A percentile compares a stretch with the other conserved stretches of the same genome.
These are phyloP conservation scores for Micropterix aruncella DNA, from an alignment of 2,888 invertebrate genomes.

Conservation along the genomic window DNA sequence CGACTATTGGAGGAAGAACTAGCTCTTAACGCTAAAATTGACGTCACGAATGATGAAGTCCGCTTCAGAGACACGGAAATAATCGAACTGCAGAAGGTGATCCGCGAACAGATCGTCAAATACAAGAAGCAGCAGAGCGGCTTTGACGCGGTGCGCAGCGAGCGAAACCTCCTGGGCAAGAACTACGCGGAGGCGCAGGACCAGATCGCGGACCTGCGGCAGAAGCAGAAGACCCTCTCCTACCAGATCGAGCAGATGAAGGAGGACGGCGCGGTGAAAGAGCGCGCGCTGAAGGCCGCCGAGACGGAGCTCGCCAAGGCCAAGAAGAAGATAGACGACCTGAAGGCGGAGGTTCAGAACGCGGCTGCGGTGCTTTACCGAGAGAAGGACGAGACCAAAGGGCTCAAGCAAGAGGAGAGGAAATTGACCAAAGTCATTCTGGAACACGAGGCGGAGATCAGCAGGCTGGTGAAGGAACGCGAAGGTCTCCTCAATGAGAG, in stretches of 20 bases:
- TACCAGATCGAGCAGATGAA: conserved; percentile 75
- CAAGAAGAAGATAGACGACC: conserved; percentile 52
- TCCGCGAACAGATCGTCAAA: conserved; percentile 47
- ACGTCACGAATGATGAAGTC: conserved; percentile 36
- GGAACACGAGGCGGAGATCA: conserved; percentile 55
- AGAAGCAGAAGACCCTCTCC: conserved; percentile 50
- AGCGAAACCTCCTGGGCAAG: conserved; percentile 64
- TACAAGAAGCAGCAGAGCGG: conserved; percentile 42
- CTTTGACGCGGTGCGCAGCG: conserved; percentile 61
- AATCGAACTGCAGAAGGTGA: conserved; percentile 53
- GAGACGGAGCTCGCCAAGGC: conserved; percentile 48
- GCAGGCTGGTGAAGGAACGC: conserved; percentile 54
- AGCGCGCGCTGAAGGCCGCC: conserved; percentile 52
- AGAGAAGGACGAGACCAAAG: conserved; percentile 46
- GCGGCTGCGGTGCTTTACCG: conserved; percentile 39
- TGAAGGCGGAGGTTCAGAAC: conserved; percentile 43
- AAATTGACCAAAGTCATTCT: conserved; percentile 52
- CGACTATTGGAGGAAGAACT: conserved; percentile 44
- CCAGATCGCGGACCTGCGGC: conserved; percentile 46
- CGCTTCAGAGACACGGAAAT: conserved; percentile 40
- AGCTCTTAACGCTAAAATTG: conserved; percentile 47
- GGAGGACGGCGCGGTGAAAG: conserved; percentile 65
- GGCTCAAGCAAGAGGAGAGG: conserved; percentile 49
- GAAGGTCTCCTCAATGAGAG: conserved; percentile 61
- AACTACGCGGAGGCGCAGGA: conserved; percentile 54